Conservation (phyloP, 1,140 invertebrate species). For the Drosophila kurseongensis region DNA sequence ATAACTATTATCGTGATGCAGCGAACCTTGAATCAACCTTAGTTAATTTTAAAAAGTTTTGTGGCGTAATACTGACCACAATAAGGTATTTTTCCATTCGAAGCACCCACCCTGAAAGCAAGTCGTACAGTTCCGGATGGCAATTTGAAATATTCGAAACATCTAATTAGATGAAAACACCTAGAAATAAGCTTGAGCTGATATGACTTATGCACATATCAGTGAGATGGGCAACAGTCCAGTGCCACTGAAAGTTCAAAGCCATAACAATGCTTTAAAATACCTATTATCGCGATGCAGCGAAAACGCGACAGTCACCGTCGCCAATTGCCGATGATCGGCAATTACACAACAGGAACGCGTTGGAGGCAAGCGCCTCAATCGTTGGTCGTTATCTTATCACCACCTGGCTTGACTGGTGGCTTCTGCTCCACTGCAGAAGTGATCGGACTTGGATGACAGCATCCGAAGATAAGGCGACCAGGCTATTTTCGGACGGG, state of each 20-base stretch:
- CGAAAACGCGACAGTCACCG: slow-evolving; percentile 1
- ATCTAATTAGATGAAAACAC: slow-evolving; percentile 2
- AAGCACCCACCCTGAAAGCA: neutral
- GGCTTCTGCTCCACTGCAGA: neutral
- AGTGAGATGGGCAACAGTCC: slow-evolving; percentile 8
- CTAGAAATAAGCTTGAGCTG: slow-evolving; percentile 23
- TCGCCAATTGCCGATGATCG: slow-evolving; percentile 3
- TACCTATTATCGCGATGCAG: slow-evolving; percentile 26
- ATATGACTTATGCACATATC: slow-evolving; percentile 16
- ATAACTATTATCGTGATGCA: slow-evolving; percentile 23
- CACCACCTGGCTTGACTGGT: slow-evolving; percentile 10
- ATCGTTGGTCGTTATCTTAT: slow-evolving; percentile 22
- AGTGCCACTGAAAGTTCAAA: slow-evolving; percentile 33
- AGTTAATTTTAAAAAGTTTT: neutral
- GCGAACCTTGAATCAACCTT: neutral
- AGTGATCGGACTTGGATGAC: slow-evolving; percentile 4
- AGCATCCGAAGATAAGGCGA: slow-evolving; percentile 21
- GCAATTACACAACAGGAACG: slow-evolving; percentile 15
- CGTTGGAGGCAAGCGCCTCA: neutral
- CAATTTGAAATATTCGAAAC: slow-evolving; percentile 6
- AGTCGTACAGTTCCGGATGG: slow-evolving; percentile 19
- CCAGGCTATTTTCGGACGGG: slow-evolving; percentile 17
- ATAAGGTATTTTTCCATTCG: neutral
- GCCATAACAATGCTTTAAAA: slow-evolving; percentile 11
- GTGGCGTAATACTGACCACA: neutral